Evolutionary conservation across 2,797 vertebrate species (phyloP).

Genomic region (Enteromius argenteus): DNA sequence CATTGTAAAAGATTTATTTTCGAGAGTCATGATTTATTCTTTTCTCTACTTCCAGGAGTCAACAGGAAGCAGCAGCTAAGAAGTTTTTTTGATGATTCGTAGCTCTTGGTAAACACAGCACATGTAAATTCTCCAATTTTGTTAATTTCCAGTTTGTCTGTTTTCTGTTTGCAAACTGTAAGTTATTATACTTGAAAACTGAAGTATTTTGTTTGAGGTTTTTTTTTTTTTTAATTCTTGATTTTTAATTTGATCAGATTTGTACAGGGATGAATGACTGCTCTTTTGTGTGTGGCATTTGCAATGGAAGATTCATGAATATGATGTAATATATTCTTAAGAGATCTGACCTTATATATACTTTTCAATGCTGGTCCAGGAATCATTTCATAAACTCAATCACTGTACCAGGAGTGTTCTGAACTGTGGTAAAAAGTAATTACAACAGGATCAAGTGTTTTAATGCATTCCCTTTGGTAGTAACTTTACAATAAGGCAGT

Average conservation of each 20-base stretch:
- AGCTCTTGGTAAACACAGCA: constrained; percentile 69
- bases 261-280: constrained; percentile 71
- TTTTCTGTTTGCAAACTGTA: constrained; percentile 82
- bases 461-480: not conserved
- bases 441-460: not conserved
- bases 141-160: constrained; percentile 62
- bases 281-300: constrained; percentile 56
- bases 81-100: constrained; percentile 96
- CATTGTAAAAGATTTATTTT: not conserved
- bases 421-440: constrained; percentile 69
- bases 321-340: constrained; percentile 71
- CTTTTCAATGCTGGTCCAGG: constrained; percentile 59
- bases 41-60: constrained; percentile 81
- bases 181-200: constrained; percentile 87
- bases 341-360: constrained; percentile 71
- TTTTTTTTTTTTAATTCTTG: constrained; percentile 66
- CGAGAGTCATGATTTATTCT: not conserved
- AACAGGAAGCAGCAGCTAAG: constrained; percentile 98
- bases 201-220: constrained; percentile 65
- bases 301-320: constrained; percentile 61
- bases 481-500: constrained; percentile 57
- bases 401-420: constrained; percentile 54
- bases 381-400: constrained; percentile 57
- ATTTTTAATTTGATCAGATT: constrained; percentile 76
- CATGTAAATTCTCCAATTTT: constrained; percentile 79